Evolutionary conservation across 1,140 invertebrate genomes (phyloP), one percentile per base, ranked within the genome.

Genomic region (Drosophila takahashii): DNA sequence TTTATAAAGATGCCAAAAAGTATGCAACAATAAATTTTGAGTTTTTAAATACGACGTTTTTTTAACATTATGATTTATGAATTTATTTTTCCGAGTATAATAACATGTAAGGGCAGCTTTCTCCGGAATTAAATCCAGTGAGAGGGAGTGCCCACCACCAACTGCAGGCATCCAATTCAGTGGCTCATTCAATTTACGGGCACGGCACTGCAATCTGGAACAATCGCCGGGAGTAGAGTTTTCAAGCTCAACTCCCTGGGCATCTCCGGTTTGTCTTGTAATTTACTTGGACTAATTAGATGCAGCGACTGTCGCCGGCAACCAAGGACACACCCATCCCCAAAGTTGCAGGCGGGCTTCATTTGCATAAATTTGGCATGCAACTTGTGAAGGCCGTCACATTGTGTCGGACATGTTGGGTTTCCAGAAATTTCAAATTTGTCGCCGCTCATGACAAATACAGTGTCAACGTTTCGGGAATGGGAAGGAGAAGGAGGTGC

Each of bases 311-410:
- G 73, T 75, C 58, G 70, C 57, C 69, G 77, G 47, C 73, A 58
- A 32, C 51, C 34, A 69, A 56, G 64, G 50, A 48, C 64, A 70
- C 65, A 71, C 57, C 67, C 61, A 72, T 45, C 48, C 48, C 32
- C 42, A 5, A 22, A 42, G 41, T 65, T 77, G 62, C 45, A 59
- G 32, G 36, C 48, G 13, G 47, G 42, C 18, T 76, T 75, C 52
- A 86, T 86, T 86, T 76, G 70, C 81, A 86, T 86, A 87, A 76
- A 79, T 87, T 86, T 65, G 42, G 77, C 66, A 72, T 60, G 59
- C 59, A 74, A 65, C 36, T 64, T 74, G 59, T 58, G 69, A 57
- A 53, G 48, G 39, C 57, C 45, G 59, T 62, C 65, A 54, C 52
- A 62, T 54, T 67, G 61, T 51, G 54, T 48, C 44, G 41, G 45